Evolutionary conservation across 2,113 vertebrate species (phyloP), one percentile per base, ranked within the genome.

Genomic region (Sphaerodactylus townsendi): DNA sequence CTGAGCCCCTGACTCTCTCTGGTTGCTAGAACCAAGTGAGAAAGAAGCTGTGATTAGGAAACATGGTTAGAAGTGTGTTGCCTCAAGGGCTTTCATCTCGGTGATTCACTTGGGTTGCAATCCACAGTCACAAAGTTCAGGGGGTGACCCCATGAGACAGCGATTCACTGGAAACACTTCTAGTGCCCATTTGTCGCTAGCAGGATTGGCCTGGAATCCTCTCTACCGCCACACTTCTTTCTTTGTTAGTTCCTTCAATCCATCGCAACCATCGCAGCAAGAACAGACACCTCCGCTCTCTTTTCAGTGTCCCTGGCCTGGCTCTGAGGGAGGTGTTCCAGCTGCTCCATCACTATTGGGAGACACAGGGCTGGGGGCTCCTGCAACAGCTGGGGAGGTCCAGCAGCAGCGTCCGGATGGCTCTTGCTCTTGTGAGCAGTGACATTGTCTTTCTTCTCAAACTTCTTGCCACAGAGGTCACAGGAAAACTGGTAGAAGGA

Each of bases 371-470:
- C 6, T 1, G 74, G 82, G 4, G 62, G 46, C 7, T 69, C 73
- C 48, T 56, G 59, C 1, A 5, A 10, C 28, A 68, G 23, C 30
- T 41, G 71, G 5, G 62, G 72, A 59, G 62, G 78, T 25, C 84
- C 70, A 30, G 78, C 6, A 14, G 70, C 59, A 0, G 0, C 10
- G 4, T 65, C 19, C 0, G 95, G 96, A 85, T 97, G 97, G 44
- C 96, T 97, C 33, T 97, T 97, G 94, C 96, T 97, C 48, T 95
- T 90, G 93, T 98, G 97, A 0, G 97, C 96, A 0, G 95, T 91
- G 4, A 98, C 96, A 0, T 97, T 98, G 94, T 97, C 96, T 1
- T 92, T 92, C 91, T 97, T 97, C 83, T 98, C 97, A 0, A 98
- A 98, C 33, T 93, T 93, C 44, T 97, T 96, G 82, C 97, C 97